Percentiles rank a stretch among this genome's conserved stretches.
Evolutionary conservation across 2,797 vertebrate genomes (phyloP).

Genomic region (Onychomys torridus): DNA sequence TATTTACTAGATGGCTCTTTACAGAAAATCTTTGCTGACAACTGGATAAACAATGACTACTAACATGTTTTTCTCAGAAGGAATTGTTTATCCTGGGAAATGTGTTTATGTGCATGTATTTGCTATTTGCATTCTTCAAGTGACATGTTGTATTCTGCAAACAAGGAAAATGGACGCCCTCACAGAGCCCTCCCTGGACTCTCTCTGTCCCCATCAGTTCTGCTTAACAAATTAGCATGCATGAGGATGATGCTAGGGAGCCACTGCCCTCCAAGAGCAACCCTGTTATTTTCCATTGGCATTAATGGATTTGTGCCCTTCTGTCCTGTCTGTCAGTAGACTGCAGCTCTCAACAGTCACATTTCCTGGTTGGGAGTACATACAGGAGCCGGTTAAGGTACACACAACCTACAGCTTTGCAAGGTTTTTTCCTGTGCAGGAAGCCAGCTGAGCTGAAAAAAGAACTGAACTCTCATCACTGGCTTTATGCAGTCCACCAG

Average conservation of each 20-base stretch:
- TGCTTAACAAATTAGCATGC: constrained; percentile 51
- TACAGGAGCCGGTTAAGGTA: background rate
- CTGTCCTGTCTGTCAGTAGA: background rate
- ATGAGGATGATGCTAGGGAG: background rate
- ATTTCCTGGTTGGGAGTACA: background rate
- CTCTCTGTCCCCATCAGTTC: constrained; percentile 39
- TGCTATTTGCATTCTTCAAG: constrained; percentile 55
- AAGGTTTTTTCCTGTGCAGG: background rate
- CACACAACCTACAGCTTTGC: background rate
- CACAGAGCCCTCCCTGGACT: background rate
- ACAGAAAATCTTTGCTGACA: background rate
- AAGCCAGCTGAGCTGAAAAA: background rate
- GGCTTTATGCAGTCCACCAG: background rate
- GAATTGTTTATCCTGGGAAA: constrained; percentile 42
- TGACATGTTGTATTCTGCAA: background rate
- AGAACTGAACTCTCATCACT: background rate
- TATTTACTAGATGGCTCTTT: constrained; percentile 9
- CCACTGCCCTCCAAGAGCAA: constrained; percentile 44
- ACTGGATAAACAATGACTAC: background rate
- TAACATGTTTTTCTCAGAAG: constrained; percentile 47
- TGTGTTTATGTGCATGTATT: constrained; percentile 18
- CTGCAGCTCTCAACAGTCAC: background rate
- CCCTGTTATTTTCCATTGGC: constrained; percentile 19
- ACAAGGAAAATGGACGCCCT: constrained; percentile 33
- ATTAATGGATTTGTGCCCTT: background rate